These are phyloP conservation scores for Tursiops truncatus DNA, from an alignment of 2,113 vertebrate genomes.

Conservation along the genomic window DNA sequence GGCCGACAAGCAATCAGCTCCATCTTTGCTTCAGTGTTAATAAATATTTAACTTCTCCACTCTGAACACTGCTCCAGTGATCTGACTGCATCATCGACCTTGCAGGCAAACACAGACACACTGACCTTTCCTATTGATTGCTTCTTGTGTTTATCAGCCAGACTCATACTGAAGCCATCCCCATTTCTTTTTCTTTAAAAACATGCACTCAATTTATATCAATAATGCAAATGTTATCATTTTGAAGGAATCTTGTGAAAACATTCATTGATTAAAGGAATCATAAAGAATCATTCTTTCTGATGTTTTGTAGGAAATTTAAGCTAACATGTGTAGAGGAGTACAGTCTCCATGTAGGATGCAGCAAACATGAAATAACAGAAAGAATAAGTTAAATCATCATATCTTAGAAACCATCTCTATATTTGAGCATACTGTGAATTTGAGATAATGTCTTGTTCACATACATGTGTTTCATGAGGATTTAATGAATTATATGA, in stretches of 20 bases:
- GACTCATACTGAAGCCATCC: background rate
- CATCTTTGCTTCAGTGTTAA: constrained; percentile 62
- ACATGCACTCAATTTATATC: background rate
- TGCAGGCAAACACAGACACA: constrained; percentile 79
- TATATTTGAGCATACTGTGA: background rate
- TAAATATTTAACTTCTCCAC: constrained; percentile 79
- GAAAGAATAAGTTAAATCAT: background rate
- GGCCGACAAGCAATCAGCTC: constrained; percentile 52
- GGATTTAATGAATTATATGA: background rate
- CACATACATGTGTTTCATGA: background rate
- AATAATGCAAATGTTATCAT: constrained; percentile 26
- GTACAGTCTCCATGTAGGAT: accelerated
- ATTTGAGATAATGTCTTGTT: background rate
- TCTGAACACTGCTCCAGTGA: constrained; percentile 81
- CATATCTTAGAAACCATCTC: background rate
- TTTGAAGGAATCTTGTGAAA: constrained; percentile 14
- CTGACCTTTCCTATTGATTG: constrained; percentile 85
- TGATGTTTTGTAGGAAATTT: background rate
- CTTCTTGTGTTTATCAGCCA: constrained; percentile 62
- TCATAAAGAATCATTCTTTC: background rate
- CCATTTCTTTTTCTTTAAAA: constrained; percentile 21
- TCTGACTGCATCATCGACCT: constrained; percentile 83
- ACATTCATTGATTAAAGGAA: background rate
- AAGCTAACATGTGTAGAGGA: background rate
- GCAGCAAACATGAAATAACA: background rate